A percentile compares a stretch with the other conserved stretches of the same genome.
Conservation (phyloP, 2,888 invertebrate species). For the Oligia latruncula region DNA sequence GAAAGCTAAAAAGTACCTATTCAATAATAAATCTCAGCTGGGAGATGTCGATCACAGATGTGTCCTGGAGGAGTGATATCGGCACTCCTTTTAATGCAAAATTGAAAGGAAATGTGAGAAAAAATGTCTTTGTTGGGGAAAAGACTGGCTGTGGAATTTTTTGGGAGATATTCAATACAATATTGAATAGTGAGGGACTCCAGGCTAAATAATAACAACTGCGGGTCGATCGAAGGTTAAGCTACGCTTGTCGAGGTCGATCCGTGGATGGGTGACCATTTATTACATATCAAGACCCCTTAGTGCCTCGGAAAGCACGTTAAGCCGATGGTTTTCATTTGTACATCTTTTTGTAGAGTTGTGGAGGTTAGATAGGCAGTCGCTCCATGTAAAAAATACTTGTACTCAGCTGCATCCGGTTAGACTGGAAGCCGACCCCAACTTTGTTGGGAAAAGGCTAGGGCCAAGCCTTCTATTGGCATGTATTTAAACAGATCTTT, state of each 20-base stretch:
- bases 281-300: not conserved
- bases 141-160: constrained; percentile 8
- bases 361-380: not conserved
- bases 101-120: constrained; percentile 66
- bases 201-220: not conserved
- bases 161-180: constrained; percentile 5
- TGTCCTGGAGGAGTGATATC: constrained; percentile 77
- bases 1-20: constrained; percentile 78
- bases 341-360: not conserved
- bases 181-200: not conserved
- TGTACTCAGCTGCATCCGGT: not conserved
- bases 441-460: too few species aligned
- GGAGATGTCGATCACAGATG: constrained; percentile 87
- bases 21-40: constrained; percentile 86
- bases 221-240: not conserved
- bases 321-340: not conserved
- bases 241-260: not conserved
- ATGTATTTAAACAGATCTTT: not conserved
- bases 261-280: not conserved
- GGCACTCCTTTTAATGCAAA: constrained; percentile 81
- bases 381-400: too few species aligned
- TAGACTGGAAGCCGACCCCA: too few species aligned
- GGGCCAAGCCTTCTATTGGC: not conserved
- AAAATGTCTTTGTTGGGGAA: constrained; percentile 41
- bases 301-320: too few species aligned